These are phyloP conservation scores for Peromyscus attwateri DNA, from an alignment of 2,797 vertebrate genomes.

Conservation along the genomic window DNA sequence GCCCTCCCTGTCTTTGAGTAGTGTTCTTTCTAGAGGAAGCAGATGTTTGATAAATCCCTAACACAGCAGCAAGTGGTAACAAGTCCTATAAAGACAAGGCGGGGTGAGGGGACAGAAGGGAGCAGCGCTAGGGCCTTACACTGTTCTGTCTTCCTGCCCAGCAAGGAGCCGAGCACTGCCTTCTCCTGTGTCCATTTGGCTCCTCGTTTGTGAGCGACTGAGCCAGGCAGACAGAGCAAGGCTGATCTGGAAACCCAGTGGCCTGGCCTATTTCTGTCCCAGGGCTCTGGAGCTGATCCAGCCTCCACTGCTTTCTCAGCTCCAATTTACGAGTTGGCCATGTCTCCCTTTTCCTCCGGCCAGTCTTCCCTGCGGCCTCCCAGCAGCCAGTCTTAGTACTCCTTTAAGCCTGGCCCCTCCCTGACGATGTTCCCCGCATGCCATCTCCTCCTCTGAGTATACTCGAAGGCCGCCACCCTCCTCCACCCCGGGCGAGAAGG, in stretches of 20 bases:
- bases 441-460: background rate
- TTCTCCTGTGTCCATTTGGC: background rate
- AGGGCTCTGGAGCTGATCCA: background rate
- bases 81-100: constrained; percentile 14
- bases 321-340: constrained; percentile 31
- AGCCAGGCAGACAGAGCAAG: constrained; percentile 36
- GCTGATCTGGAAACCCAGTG: constrained; percentile 72
- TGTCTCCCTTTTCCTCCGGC: background rate
- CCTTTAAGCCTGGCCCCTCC: background rate
- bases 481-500: background rate
- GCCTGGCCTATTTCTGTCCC: constrained; percentile 72
- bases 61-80: background rate
- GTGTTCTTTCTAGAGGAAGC: constrained; percentile 33
- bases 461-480: background rate
- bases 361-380: background rate
- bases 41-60: background rate
- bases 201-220: constrained; percentile 34
- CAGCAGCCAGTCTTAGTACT: background rate
- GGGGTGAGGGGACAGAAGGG: background rate
- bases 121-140: background rate
- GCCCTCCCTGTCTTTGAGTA: constrained; percentile 63
- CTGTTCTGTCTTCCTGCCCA: background rate
- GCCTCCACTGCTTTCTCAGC: constrained; percentile 31
- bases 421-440: too few relatives aligned
- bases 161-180: background rate